These are phyloP conservation scores for Mustelus asterias DNA, from an alignment of 2,113 vertebrate genomes.

Conservation along the genomic window DNA sequence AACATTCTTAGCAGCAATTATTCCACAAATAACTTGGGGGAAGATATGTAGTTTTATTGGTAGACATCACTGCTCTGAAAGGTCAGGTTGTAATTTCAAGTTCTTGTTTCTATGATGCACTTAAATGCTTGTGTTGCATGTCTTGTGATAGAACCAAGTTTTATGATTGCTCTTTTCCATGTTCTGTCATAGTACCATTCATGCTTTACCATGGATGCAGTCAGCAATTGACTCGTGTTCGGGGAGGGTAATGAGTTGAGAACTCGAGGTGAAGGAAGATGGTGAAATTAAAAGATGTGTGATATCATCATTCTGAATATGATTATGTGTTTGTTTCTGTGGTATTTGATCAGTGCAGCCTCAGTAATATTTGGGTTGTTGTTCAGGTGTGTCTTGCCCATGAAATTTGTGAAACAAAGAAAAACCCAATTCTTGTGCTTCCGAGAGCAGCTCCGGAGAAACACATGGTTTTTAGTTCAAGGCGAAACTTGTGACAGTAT, in stretches of 20 bases:
- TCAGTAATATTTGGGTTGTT: not conserved
- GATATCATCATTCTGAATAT: not conserved
- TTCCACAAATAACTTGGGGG: not conserved
- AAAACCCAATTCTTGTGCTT: not conserved
- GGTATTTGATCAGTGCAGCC: not conserved
- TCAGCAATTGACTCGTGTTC: not conserved
- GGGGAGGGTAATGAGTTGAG: not conserved
- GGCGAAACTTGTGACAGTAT: not conserved
- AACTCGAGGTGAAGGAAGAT: not conserved
- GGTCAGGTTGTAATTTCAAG: not conserved
- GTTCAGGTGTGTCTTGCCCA: not conserved
- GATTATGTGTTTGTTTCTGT: not conserved
- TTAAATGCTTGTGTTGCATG: conserved; percentile 42
- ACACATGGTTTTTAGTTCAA: not conserved
- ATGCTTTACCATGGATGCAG: not conserved
- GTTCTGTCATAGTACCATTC: not conserved
- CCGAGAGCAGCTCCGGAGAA: not conserved
- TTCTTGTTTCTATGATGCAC: not conserved
- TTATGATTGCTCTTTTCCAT: conserved; percentile 44
- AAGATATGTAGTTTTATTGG: not conserved
- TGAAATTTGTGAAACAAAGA: not conserved
- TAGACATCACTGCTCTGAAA: not conserved
- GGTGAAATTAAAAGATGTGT: not conserved
- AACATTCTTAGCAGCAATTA: not conserved
- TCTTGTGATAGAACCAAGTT: conserved; percentile 44